Base-by-base conservation (phyloP, 2,113 vertebrate genomes). In the Heliornis fulica region DNA sequence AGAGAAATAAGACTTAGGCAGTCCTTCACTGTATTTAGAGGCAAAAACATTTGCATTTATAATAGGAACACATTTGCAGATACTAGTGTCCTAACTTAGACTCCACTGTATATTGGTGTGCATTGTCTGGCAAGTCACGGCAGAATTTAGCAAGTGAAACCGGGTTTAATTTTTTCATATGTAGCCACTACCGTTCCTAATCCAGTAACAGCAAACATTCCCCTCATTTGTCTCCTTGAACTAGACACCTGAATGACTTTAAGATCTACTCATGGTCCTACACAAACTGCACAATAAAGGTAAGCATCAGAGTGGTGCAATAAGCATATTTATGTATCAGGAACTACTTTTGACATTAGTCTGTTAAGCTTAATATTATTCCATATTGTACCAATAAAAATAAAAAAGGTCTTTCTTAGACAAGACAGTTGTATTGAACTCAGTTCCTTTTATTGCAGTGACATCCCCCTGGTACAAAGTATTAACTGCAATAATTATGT, bases 401-500 rank as follows among this genome's bases (percentile, higher is more conserved):
- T 66, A 54, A 40, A 90, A 85, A 84, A 34, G 91, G 18, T 28
- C 94, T 90, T 75, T 94, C 32, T 66, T 85, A 82, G 87, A 87
- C 96, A 90, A 79, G 63, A 72, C 59, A 76, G 40, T 90, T 97
- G 84, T 92, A 97, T 95, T 97, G 96, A 98, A 97, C 97, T 97
- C 74, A 98, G 83, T 96, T 98, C 90, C 96, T 98, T 97, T 98
- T 98, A 98, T 98, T 98, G 98, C 98, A 98, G 98, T 97, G 94
- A 97, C 96, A 96, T 96, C 96, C 95, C 97, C 95, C 97, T 91
- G 97, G 98, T 99, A 99, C 98, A 99, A 99, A 99, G 99, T 99
- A 99, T 98, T 98, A 98, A 99, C 98, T 98, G 98, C 99, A 99
- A 99, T 98, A 98, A 97, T 98, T 93, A 98, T 86, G 95, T 99